Evolutionary conservation across 2,113 vertebrate genomes (phyloP).

Genomic region (Calidris pugnax): DNA sequence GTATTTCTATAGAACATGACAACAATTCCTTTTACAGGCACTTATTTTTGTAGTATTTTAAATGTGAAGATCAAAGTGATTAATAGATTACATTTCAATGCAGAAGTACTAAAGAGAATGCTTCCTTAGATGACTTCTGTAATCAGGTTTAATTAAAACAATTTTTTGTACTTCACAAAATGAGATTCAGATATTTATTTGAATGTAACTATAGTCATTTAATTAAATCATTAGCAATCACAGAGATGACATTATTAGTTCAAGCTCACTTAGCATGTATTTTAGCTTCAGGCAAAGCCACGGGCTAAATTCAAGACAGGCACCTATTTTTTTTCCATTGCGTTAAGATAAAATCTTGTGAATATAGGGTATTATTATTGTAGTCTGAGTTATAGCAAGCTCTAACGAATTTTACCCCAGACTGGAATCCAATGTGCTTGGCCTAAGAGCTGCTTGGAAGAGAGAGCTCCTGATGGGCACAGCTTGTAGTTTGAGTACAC

Average conservation of each 20-base stretch:
- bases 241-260: conserved; percentile 55
- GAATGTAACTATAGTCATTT: conserved; percentile 49
- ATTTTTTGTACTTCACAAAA: conserved; percentile 47
- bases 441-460: not conserved
- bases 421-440: not conserved
- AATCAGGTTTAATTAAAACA: conserved; percentile 67
- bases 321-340: not conserved
- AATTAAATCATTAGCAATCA: conserved; percentile 65
- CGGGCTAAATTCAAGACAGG: conserved; percentile 8
- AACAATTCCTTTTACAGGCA: conserved; percentile 20
- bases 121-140: conserved; percentile 38
- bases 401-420: not conserved
- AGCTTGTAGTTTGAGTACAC: not conserved
- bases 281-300: conserved; percentile 52
- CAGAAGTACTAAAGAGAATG: conserved; percentile 22
- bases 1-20: conserved; percentile 21
- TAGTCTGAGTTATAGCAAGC: not conserved
- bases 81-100: conserved; percentile 57
- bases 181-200: conserved; percentile 68
- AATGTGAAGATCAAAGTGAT: conserved; percentile 42
- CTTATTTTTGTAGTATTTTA: conserved; percentile 44
- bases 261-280: not conserved
- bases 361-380: not conserved
- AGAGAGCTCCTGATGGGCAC: not conserved
- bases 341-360: conserved; percentile 4